A percentile compares a stretch with the other conserved stretches of the same genome.
These are phyloP conservation scores for Byasa hedistus DNA, from an alignment of 2,888 invertebrate species.

Conservation along the genomic window DNA sequence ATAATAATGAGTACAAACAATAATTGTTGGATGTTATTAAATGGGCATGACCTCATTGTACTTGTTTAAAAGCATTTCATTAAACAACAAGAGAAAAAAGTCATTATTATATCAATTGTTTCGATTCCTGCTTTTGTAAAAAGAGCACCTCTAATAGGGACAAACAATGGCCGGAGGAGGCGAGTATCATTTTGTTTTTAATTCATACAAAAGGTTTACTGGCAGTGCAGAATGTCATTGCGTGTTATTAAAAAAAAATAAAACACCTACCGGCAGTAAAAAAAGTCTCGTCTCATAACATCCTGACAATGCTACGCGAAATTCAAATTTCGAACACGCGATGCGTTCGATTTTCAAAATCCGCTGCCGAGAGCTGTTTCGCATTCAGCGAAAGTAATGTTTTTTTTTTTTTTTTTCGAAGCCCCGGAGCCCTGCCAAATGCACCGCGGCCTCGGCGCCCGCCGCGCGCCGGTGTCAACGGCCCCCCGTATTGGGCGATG, in stretches of 20 bases:
- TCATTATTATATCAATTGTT: slow-evolving; percentile 26
- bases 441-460: slow-evolving; percentile 69
- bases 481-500: slow-evolving; percentile 69
- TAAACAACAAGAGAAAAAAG: slow-evolving; percentile 11
- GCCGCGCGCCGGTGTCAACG: slow-evolving; percentile 54
- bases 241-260: slow-evolving; percentile 17
- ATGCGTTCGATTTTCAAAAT: slow-evolving; percentile 17
- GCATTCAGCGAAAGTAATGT: slow-evolving; percentile 63
- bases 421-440: slow-evolving; percentile 61
- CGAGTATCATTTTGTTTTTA: slow-evolving; percentile 19
- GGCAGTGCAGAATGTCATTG: slow-evolving; percentile 18
- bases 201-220: slow-evolving; percentile 24
- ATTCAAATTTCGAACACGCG: slow-evolving; percentile 29
- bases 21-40: slow-evolving; percentile 10
- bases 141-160: slow-evolving; percentile 14
- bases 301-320: slow-evolving; percentile 12
- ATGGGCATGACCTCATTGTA: slow-evolving; percentile 12
- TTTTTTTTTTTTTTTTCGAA: slow-evolving; percentile 52
- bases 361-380: slow-evolving; percentile 39
- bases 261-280: background rate
- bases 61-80: slow-evolving; percentile 7
- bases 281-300: slow-evolving; percentile 7
- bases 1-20: slow-evolving; percentile 11
- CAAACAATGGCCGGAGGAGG: slow-evolving; percentile 18
- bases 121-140: slow-evolving; percentile 26